Evolutionary conservation across 2,113 vertebrate genomes (phyloP).

Genomic region (Archilochus colubris): DNA sequence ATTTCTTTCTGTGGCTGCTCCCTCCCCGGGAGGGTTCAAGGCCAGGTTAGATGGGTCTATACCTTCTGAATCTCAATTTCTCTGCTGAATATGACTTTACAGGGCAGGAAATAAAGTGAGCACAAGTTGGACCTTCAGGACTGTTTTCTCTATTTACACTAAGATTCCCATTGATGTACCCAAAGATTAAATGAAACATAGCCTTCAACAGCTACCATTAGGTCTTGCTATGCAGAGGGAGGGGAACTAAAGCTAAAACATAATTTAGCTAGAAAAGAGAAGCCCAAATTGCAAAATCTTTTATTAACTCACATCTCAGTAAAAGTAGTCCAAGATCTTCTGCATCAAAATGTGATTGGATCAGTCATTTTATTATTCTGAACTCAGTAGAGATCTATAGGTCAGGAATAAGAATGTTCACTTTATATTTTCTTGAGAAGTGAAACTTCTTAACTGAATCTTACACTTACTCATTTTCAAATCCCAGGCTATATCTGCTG

Average conservation of each 20-base stretch:
- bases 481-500: conserved; percentile 71
- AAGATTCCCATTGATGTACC: not conserved
- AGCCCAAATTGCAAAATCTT: not conserved
- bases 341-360: conserved; percentile 13
- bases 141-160: not conserved
- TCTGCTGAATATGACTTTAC: not conserved
- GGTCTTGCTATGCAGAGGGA: not conserved
- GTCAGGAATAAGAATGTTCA: conserved; percentile 64
- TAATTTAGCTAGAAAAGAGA: conserved; percentile 8
- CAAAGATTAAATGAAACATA: conserved; percentile 6
- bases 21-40: too few relatives aligned
- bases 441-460: conserved; percentile 73
- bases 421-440: conserved; percentile 65
- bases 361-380: conserved; percentile 49
- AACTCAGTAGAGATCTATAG: conserved; percentile 36
- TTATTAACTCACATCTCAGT: conserved; percentile 14
- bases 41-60: not conserved
- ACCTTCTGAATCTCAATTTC: not conserved
- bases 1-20: too few relatives aligned
- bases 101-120: conserved; percentile 3
- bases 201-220: not conserved
- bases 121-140: not conserved
- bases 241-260: conserved; percentile 26
- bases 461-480: conserved; percentile 74
- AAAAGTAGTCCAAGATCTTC: conserved; percentile 6